Base-by-base conservation (phyloP, 2,113 vertebrate genomes). In the Chelonoidis abingdonii region DNA sequence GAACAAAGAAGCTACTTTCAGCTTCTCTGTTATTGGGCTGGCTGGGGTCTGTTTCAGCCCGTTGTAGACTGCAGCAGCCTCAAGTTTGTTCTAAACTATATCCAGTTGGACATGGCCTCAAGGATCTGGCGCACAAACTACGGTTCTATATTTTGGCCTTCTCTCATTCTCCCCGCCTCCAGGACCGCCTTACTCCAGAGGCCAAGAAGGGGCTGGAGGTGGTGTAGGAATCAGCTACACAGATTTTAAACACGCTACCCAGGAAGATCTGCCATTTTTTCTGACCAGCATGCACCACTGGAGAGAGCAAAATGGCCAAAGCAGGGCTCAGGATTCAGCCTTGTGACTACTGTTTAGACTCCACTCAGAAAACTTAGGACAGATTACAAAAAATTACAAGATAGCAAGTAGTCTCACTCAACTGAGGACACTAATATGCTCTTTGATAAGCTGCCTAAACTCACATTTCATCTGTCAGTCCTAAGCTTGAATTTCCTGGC, bases 201-300 rank as follows among this genome's bases (percentile, higher is more conserved):
- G 4, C 35, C 17, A 38, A 38, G 21, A n/a, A 72, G 65, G n/a
- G n/a, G 35, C 10, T 38, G n/a, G 65, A 38, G 19, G 19, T 9
- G 10, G 65, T 22, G 19, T 38, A 72, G n/a, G 16, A n/a, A 38
- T 38, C 16, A 72, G 65, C 14, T 8, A 72, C 16, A n/a, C 57
- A 62, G 56, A 57, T 57, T 57, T 57, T 57, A 57, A 5, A 57
- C 10, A 22, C 22, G 25, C 25, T 5, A 3, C 4, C 35, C 0
- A 1, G 62, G 53, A 31, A 0, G 0, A 14, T 0, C 0, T 31
- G 35, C 52, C 54, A 80, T 29, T 22, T 50, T 72, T 72, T 44
- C 27, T 6, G 27, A 10, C 47, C 69, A 10, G 4, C 35, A 9
- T 72, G n/a, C 17, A 38, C 65, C 13, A 14, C 41, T 47, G 31